Evolutionary conservation across 2,888 invertebrate species (phyloP).

Genomic region (Macrophya annulata): DNA sequence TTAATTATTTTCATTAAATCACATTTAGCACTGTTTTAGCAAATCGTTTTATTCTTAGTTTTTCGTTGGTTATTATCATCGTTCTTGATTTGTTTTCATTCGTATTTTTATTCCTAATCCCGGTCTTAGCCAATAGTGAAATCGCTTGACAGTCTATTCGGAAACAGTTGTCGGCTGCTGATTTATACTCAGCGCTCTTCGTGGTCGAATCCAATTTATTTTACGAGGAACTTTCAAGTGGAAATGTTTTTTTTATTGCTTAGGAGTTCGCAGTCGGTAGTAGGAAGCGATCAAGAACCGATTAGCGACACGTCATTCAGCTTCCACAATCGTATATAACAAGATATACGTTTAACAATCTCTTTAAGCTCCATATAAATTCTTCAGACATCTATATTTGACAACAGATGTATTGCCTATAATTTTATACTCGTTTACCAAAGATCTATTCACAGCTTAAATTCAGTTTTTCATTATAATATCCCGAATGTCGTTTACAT

Average conservation of each 20-base stretch:
- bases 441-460: neutral
- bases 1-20: conserved; percentile 1
- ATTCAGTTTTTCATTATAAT: neutral
- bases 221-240: conserved; percentile 32
- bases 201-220: conserved; percentile 53
- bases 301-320: conserved; percentile 48
- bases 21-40: neutral
- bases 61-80: neutral
- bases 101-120: conserved; percentile 48
- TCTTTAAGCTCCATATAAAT: neutral
- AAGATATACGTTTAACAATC: neutral
- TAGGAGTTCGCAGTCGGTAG: conserved; percentile 20
- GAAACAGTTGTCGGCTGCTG: conserved; percentile 46
- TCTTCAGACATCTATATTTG: neutral
- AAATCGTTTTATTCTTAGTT: neutral
- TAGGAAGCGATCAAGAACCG: conserved; percentile 38
- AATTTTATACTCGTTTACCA: neutral
- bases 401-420: neutral
- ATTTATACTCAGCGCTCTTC: conserved; percentile 44
- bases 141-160: conserved; percentile 48
- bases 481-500: conserved; percentile 14
- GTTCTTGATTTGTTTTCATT: conserved; percentile 20
- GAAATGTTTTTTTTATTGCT: conserved; percentile 34
- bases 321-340: conserved; percentile 36
- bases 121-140: conserved; percentile 22